Base-by-base conservation (phyloP, 2,113 vertebrate genomes). In the Chamaetylas fuelleborni region DNA sequence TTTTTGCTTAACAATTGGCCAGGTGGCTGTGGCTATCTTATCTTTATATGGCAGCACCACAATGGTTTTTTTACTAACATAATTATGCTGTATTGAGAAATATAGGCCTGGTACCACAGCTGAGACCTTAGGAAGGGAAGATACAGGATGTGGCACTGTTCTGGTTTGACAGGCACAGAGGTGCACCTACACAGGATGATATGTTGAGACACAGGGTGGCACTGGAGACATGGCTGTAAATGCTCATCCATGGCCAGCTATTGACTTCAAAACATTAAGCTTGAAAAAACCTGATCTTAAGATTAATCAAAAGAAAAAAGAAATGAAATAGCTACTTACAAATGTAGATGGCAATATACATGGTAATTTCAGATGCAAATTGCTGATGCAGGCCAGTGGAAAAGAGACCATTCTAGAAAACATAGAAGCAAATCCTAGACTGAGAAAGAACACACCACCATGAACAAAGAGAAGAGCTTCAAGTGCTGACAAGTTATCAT, bases 401-500 rank as follows among this genome's bases (percentile, higher is more conserved):
- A 34, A 53, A 65, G 61, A 20, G 38, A 56, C 7, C 17, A 22
- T 26, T 7, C 14, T 43, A 66, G 51, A 38, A 86, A 71, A 66
- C 10, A 62, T 1, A 48, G 61, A 74, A 33, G 8, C 8, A 10
- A 12, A 60, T 87, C 23, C 28, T n/a, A 83, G 29, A 56, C 12
- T 61, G 7, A 60, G 40, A 65, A 80, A 24, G 61, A 79, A 53
- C 23, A 60, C 4, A 54, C 34, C 25, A 53, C 22, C 9, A 28
- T 15, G 53, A 88, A 72, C 15, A 8, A 64, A 53, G 19, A 33
- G 31, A 88, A 36, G 14, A 70, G 4, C 23, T 74, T 19, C 36
- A 65, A 20, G 23, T 57, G 11, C 26, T 65, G 8, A 36, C 23
- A 79, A 54, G 3, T 58, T 51, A 45, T 33, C 0, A 0, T 40